Evolutionary conservation across 2,888 invertebrate species (phyloP).

Genomic region (Ischnura elegans): DNA sequence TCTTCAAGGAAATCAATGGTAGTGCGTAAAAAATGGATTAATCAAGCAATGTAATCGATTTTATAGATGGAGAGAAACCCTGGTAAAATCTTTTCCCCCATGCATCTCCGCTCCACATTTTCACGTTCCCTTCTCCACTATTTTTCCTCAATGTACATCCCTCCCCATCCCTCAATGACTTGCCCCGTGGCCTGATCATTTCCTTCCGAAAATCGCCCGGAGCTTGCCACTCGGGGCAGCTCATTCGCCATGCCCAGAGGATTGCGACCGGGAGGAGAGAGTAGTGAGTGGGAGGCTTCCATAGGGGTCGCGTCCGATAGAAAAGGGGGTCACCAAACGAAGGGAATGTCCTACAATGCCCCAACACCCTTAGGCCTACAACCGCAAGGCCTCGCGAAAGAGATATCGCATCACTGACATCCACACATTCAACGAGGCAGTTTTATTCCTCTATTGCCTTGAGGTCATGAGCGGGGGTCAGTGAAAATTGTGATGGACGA

Average conservation of each 20-base stretch:
- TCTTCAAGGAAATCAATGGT: too few relatives aligned
- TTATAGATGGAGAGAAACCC: too few relatives aligned
- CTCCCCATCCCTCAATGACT: background rate
- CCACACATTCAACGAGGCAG: too few relatives aligned
- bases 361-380: too few relatives aligned
- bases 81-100: background rate
- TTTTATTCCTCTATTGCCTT: too few relatives aligned
- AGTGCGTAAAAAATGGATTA: too few relatives aligned
- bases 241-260: background rate
- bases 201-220: slow-evolving; percentile 51
- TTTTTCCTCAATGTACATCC: background rate
- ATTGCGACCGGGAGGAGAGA: background rate
- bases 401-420: too few relatives aligned
- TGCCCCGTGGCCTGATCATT: slow-evolving; percentile 10
- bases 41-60: too few relatives aligned
- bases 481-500: background rate
- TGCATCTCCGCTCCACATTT: background rate
- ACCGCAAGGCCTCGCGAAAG: too few relatives aligned
- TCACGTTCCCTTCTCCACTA: background rate
- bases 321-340: slow-evolving; percentile 17
- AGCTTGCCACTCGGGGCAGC: background rate
- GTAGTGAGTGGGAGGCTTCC: background rate
- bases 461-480: too few relatives aligned
- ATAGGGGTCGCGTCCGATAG: background rate
- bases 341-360: background rate